Percentiles rank a stretch among this genome's conserved stretches.
Evolutionary conservation across 2,888 invertebrate genomes (phyloP).

Genomic region (Dysmachus trigonus): DNA sequence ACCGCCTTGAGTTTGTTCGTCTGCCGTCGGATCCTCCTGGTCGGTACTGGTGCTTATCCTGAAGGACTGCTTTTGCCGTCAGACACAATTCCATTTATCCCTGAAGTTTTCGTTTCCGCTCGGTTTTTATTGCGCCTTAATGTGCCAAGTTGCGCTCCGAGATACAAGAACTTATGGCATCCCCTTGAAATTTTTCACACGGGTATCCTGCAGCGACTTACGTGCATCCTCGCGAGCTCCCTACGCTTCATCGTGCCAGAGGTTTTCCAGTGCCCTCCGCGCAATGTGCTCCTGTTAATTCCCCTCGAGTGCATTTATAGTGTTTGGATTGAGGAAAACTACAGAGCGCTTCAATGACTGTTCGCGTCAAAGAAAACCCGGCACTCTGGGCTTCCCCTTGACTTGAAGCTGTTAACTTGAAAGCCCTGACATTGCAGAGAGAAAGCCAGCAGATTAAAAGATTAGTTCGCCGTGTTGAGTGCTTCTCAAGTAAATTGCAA

Average conservation of each 20-base stretch:
- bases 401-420: conserved; percentile 27
- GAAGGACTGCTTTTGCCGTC: conserved; percentile 17
- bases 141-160: not conserved
- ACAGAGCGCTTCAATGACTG: conserved; percentile 16
- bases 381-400: not conserved
- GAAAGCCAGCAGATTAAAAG: conserved; percentile 21
- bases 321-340: conserved; percentile 10
- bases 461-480: conserved; percentile 18
- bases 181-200: conserved; percentile 28
- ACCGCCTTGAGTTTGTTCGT: not conserved
- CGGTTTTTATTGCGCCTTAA: not conserved
- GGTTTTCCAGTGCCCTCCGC: not conserved
- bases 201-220: not conserved
- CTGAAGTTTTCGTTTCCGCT: not conserved
- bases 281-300: conserved; percentile 10
- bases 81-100: conserved; percentile 36
- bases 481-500: conserved; percentile 16
- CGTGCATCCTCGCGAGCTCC: not conserved
- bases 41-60: not conserved
- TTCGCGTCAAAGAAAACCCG: conserved; percentile 6
- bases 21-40: not conserved
- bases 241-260: not conserved
- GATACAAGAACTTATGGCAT: conserved; percentile 29
- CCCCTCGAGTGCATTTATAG: conserved; percentile 21
- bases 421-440: not conserved